phyloP scores from a whole-genome alignment of 2,797 vertebrate genomes.

The Lacerta agilis region DNA sequence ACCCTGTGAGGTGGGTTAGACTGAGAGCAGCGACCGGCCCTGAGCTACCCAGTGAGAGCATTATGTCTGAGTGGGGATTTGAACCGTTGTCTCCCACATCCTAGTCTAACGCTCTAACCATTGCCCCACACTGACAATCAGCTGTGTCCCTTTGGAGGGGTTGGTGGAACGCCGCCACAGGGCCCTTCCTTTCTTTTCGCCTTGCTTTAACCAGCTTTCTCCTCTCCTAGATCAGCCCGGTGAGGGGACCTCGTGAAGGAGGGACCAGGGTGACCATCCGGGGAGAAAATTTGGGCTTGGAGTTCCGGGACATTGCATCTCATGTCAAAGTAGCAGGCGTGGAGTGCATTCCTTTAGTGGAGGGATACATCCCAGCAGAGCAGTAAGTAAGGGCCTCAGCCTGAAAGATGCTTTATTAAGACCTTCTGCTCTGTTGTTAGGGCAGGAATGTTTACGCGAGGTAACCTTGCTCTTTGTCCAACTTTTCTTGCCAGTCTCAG shows the following conservation, averaged over 20 bases:
- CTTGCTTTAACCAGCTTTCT: slow-evolving; percentile 13
- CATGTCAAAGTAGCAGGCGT: slow-evolving; percentile 94
- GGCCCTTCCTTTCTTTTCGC: background rate
- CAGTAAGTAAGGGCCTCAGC: slow-evolving; percentile 86
- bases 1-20: too few relatives aligned
- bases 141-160: too few relatives aligned
- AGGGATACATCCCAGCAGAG: slow-evolving; percentile 96
- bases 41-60: too few relatives aligned
- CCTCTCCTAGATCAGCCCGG: slow-evolving; percentile 87
- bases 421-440: too few relatives aligned
- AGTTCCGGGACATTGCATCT: slow-evolving; percentile 91
- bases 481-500: background rate
- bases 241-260: slow-evolving; percentile 93
- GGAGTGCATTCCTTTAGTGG: slow-evolving; percentile 91
- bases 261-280: slow-evolving; percentile 96
- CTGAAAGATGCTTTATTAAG: background rate
- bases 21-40: too few relatives aligned
- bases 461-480: background rate
- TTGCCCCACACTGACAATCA: too few relatives aligned
- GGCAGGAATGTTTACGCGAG: background rate
- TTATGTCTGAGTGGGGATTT: too few relatives aligned
- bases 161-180: background rate
- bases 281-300: slow-evolving; percentile 95
- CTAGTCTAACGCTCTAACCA: too few relatives aligned
- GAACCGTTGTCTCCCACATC: too few relatives aligned